phyloP scores from a whole-genome alignment of 2,113 vertebrate species.

The Poeciliopsis turrubarensis region DNA sequence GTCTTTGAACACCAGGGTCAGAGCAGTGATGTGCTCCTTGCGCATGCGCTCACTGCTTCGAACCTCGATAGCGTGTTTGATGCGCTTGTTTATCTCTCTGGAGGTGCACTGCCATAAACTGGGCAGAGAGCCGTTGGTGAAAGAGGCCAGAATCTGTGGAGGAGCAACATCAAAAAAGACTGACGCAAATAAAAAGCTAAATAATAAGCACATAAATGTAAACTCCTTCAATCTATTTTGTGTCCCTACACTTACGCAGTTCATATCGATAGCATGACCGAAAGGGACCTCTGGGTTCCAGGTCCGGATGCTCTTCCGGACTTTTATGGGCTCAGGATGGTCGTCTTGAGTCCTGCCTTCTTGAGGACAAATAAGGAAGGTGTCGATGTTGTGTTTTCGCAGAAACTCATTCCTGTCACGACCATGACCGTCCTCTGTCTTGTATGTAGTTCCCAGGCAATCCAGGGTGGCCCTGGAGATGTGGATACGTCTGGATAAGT shows the following conservation, averaged over 20 bases:
- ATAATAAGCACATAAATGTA: no score
- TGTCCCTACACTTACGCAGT: slow-evolving; percentile 66
- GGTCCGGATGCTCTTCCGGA: slow-evolving; percentile 41
- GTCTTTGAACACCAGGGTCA: slow-evolving; percentile 80
- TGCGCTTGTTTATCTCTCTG: slow-evolving; percentile 79
- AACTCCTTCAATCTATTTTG: not conserved
- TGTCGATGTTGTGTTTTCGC: slow-evolving; percentile 79
- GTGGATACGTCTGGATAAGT: slow-evolving; percentile 74
- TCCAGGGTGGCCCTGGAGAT: slow-evolving; percentile 81
- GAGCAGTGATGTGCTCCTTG: slow-evolving; percentile 74
- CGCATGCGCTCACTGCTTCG: slow-evolving; percentile 79
- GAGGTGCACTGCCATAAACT: slow-evolving; percentile 65
- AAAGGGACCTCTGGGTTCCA: slow-evolving; percentile 70
- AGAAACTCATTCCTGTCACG: slow-evolving; percentile 78
- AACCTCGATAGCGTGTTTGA: slow-evolving; percentile 77
- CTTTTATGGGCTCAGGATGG: slow-evolving; percentile 37
- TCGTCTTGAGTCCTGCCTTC: slow-evolving; percentile 20
- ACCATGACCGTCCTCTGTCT: slow-evolving; percentile 77
- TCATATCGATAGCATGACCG: slow-evolving; percentile 69
- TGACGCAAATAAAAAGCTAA: no score
- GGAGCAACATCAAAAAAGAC: not conserved
- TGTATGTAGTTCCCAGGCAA: slow-evolving; percentile 73
- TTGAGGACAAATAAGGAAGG: slow-evolving; percentile 78
- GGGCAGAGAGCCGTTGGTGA: slow-evolving; percentile 73
- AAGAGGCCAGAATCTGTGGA: slow-evolving; percentile 77